Conservation (phyloP, 1,140 invertebrate genomes). For the Zaprionus kolodkinae region DNA sequence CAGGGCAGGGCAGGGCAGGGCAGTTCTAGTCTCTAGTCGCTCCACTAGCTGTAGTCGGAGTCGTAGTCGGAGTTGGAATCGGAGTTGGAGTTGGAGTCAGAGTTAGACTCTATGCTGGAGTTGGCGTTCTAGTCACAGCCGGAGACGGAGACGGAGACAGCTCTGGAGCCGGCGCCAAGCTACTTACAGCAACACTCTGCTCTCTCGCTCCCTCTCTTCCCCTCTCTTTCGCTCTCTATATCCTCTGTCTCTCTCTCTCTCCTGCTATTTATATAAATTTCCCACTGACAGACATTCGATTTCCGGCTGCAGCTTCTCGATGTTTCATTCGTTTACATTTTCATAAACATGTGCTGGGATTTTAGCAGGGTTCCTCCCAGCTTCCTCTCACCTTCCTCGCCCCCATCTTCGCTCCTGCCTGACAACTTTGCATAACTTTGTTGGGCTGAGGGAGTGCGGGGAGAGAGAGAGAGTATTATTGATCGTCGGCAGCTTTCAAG, state of each 20-base stretch:
- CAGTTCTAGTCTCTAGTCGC: not conserved
- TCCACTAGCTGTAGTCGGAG: not conserved
- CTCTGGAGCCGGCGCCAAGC: conserved; percentile 24
- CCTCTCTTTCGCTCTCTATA: too few species aligned
- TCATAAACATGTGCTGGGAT: conserved; percentile 74
- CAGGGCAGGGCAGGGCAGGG: not conserved
- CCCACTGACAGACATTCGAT: conserved; percentile 74
- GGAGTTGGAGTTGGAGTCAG: not conserved
- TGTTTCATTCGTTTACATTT: conserved; percentile 64
- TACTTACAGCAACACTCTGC: conserved; percentile 34
- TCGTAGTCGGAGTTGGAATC: not conserved
- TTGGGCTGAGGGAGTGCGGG: not conserved
- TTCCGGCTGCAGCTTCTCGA: conserved; percentile 58
- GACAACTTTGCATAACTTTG: conserved; percentile 62
- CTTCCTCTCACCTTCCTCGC: too few species aligned
- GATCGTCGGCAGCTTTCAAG: conserved; percentile 76
- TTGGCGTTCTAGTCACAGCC: not conserved
- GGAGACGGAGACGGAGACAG: not conserved
- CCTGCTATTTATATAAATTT: conserved; percentile 60
- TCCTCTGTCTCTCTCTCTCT: too few species aligned
- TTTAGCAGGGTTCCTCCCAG: conserved; percentile 17
- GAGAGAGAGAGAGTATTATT: conserved; percentile 51
- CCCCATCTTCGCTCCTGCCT: conserved; percentile 4
- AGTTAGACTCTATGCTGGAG: not conserved
- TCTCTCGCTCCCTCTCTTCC: not conserved